Evolutionary conservation across 2,113 vertebrate genomes (phyloP).

Genomic region (Lasiurus borealis): DNA sequence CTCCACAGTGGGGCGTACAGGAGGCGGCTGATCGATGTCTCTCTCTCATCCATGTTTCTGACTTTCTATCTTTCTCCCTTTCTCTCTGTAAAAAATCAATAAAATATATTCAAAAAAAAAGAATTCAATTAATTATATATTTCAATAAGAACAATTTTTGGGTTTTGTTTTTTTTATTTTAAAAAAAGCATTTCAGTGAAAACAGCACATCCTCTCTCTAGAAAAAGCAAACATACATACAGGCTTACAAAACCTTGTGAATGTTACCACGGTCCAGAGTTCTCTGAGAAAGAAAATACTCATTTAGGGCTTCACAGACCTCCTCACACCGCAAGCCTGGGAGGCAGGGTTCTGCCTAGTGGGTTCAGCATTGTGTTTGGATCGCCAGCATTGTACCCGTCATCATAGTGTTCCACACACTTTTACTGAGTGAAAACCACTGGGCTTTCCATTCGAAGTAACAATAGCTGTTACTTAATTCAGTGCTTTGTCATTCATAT

Average conservation of each 20-base stretch:
- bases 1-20: too few species aligned
- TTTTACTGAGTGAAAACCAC: background rate
- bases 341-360: background rate
- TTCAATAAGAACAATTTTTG: background rate
- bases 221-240: background rate
- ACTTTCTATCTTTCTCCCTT: too few species aligned
- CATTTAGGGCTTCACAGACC: background rate
- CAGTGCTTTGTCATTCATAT: background rate
- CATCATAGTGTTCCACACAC: rapidly evolving
- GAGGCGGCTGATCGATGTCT: too few species aligned
- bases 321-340: background rate
- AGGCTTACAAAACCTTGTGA: background rate
- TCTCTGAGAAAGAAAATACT: background rate
- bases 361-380: background rate
- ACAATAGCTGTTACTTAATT: background rate
- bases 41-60: too few species aligned
- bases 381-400: background rate
- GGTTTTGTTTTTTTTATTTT: background rate
- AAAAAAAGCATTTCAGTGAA: background rate
- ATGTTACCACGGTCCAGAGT: background rate
- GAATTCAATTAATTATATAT: background rate
- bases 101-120: too few species aligned
- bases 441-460: background rate
- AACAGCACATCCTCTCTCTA: background rate
- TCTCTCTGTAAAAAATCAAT: too few species aligned